Evolutionary conservation across 2,113 vertebrate genomes (phyloP), one percentile per base, ranked within the genome.

Genomic region (Rhynchomys soricoides): DNA sequence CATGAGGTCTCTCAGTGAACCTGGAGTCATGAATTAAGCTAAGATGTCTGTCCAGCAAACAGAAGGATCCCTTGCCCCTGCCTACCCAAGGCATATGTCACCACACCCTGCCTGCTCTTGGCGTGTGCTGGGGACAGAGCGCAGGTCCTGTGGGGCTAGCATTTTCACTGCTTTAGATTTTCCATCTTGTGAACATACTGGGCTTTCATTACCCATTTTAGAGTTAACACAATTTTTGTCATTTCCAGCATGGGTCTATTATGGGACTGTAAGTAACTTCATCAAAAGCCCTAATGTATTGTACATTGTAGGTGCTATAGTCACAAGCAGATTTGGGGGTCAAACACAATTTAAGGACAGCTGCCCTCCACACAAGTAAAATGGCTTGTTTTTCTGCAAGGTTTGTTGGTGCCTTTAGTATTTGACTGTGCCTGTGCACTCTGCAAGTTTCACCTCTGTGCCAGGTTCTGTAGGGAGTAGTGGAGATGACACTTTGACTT

Each of bases 181-280:
- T 45, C 50, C 31, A 4, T 0, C 5, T 0, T 16, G 3, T 6
- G 13, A 59, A 2, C 45, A 15, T 4, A 10, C 29, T 34, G n/a
- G 6, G 2, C 17, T 75, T 68, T 50, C 50, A 59, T 40, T 6
- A 24, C 26, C 11, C 52, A 13, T 57, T 73, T 92, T 86, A 43
- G 26, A 40, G 2, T 48, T 75, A 68, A 40, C 24, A 73, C 12
- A 24, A 45, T 68, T 70, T 12, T 19, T 24, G 40, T 88, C 10
- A 45, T 66, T 66, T 86, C 75, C 75, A 40, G 1, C 21, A n/a
- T 66, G 52, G 83, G 43, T 31, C n/a, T 83, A 19, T 55, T 81
- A 4, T 9, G 37, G 22, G 21, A 62, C 50, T n/a, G 9, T 62
- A 31, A 50, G 7, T n/a, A 86, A 43, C 15, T 16, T 50, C 13